Percentiles rank a stretch among this genome's conserved stretches.
phyloP scores from a whole-genome alignment of 2,797 vertebrate genomes.

The Sebastes miniatus region DNA sequence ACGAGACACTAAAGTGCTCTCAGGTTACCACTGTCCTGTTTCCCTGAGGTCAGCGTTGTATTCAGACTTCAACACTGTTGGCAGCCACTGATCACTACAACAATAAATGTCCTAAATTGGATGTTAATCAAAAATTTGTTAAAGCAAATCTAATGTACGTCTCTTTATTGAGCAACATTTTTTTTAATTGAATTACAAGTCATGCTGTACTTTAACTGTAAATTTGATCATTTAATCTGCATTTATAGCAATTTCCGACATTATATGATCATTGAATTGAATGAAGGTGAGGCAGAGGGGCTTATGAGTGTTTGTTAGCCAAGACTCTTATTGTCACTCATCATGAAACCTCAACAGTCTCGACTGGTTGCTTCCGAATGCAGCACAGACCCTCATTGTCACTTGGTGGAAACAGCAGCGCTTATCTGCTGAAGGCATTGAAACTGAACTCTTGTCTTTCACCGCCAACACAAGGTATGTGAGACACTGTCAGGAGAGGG shows the following conservation, averaged over 20 bases:
- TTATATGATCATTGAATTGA: neutral
- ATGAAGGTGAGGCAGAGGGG: neutral
- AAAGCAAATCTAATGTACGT: neutral
- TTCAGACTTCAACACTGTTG: slow-evolving; percentile 22
- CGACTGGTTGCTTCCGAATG: slow-evolving; percentile 32
- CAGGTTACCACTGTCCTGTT: slow-evolving; percentile 52
- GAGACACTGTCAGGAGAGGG: slow-evolving; percentile 21
- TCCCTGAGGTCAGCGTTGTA: slow-evolving; percentile 29
- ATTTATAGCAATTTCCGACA: neutral
- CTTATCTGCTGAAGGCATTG: slow-evolving; percentile 56
- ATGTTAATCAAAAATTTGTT: neutral
- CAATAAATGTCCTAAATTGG: neutral
- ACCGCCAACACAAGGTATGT: slow-evolving; percentile 37
- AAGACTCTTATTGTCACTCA: slow-evolving; percentile 23
- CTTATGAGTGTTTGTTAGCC: neutral
- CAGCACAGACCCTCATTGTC: slow-evolving; percentile 63
- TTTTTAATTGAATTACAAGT: neutral
- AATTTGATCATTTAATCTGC: neutral
- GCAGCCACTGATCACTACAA: slow-evolving; percentile 10
- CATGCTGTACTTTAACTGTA: neutral
- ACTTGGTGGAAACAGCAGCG: slow-evolving; percentile 32
- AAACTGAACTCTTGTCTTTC: slow-evolving; percentile 60
- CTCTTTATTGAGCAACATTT: neutral
- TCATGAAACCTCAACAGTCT: slow-evolving; percentile 40
- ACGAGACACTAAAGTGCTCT: slow-evolving; percentile 52